phyloP scores from a whole-genome alignment of 2,888 invertebrate genomes.

The Thymelicus lineola region DNA sequence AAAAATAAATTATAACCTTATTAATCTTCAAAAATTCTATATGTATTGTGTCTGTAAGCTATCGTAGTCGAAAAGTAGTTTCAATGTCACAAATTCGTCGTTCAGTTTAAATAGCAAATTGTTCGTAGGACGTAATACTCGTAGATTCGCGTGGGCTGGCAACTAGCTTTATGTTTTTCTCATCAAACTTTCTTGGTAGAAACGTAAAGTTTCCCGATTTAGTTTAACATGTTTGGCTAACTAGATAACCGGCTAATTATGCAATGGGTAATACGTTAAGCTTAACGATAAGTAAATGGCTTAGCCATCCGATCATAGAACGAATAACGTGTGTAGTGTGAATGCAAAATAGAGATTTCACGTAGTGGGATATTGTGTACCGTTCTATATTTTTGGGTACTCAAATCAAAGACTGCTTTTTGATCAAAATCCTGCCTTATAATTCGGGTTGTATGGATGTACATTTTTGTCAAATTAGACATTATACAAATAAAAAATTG shows the following conservation, averaged over 20 bases:
- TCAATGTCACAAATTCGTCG: background rate
- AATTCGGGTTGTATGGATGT: too few relatives aligned
- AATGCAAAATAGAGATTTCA: too few relatives aligned
- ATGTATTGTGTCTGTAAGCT: too few relatives aligned
- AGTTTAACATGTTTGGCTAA: conserved; percentile 11
- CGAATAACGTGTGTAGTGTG: too few relatives aligned
- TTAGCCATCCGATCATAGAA: background rate
- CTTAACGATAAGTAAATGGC: conserved; percentile 1
- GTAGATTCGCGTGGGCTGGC: conserved; percentile 20
- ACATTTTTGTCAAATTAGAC: too few relatives aligned
- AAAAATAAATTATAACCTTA: too few relatives aligned
- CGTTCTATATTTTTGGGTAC: too few relatives aligned
- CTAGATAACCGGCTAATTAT: conserved; percentile 9
- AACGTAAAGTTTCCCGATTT: conserved; percentile 10
- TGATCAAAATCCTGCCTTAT: too few relatives aligned
- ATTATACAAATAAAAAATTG: too few relatives aligned
- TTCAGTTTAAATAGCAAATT: conserved; percentile 13
- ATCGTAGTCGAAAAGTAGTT: conserved; percentile 3
- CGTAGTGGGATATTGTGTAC: too few relatives aligned
- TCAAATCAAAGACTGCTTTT: too few relatives aligned
- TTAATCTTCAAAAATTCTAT: too few relatives aligned
- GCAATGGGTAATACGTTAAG: background rate
- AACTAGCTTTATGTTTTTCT: conserved; percentile 27
- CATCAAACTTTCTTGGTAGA: conserved; percentile 32
- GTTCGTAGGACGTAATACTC: conserved; percentile 14